phyloP scores from a whole-genome alignment of 1,140 invertebrate species.

The Pseudomyrmex cubaensis region DNA sequence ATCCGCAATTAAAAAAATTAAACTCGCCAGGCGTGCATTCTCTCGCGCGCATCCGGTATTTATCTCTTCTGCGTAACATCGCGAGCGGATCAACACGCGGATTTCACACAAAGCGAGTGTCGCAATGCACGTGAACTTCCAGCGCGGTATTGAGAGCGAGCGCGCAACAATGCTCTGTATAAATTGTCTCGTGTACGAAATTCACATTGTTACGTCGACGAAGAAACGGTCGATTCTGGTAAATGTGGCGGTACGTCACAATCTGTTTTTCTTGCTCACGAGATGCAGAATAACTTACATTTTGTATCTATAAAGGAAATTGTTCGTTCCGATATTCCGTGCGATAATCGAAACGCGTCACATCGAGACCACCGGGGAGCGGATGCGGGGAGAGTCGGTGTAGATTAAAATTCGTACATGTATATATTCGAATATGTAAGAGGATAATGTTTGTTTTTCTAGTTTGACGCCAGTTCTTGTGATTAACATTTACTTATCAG shows the following conservation, averaged over 20 bases:
- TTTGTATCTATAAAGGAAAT: no score
- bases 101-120: constrained; percentile 2
- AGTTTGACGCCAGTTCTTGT: no score
- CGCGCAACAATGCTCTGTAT: not conserved
- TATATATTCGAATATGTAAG: no score
- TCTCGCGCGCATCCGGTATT: constrained; percentile 14
- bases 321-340: no score
- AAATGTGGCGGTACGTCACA: not conserved
- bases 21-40: not conserved
- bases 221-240: constrained; percentile 25
- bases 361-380: no score
- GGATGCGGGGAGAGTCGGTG: no score
- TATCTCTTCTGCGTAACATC: constrained; percentile 20
- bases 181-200: constrained; percentile 23
- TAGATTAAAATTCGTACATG: no score
- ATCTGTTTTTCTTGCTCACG: no score
- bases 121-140: constrained; percentile 22
- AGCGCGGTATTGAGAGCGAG: constrained; percentile 34
- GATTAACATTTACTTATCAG: no score
- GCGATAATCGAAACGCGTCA: no score
- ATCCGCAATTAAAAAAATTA: constrained; percentile 41
- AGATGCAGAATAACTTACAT: no score
- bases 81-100: not conserved
- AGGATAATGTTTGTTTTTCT: no score
- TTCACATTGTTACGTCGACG: constrained; percentile 17